A percentile compares a stretch with the other conserved stretches of the same genome.
Evolutionary conservation across 2,888 invertebrate genomes (phyloP).

Genomic region (Willowsia nigromaculata): DNA sequence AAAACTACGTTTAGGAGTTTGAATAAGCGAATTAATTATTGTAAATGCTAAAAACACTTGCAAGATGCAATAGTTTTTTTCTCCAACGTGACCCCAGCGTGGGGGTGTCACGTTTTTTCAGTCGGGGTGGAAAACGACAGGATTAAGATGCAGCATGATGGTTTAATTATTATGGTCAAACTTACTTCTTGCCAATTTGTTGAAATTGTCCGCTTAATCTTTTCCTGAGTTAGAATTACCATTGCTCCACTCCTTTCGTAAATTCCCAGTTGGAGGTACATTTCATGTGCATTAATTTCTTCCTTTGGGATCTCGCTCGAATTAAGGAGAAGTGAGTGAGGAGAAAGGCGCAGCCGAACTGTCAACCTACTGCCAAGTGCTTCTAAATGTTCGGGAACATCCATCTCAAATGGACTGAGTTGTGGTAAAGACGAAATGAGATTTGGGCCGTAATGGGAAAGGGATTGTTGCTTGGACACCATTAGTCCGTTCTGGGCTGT

Average conservation of each 20-base stretch:
- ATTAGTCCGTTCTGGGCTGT: constrained; percentile 73
- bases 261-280: constrained; percentile 69
- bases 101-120: not conserved
- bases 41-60: not conserved
- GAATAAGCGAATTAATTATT: not conserved
- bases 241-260: constrained; percentile 56
- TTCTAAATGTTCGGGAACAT: constrained; percentile 76
- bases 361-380: constrained; percentile 77
- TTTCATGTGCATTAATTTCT: constrained; percentile 55
- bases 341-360: constrained; percentile 76
- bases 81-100: not conserved
- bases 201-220: constrained; percentile 60
- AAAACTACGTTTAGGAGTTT: not conserved
- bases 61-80: too few relatives aligned
- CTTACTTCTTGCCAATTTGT: constrained; percentile 71
- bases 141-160: not conserved
- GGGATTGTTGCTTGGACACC: constrained; percentile 71
- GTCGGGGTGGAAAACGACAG: not conserved
- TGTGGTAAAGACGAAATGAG: constrained; percentile 55
- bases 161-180: constrained; percentile 45
- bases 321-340: constrained; percentile 47
- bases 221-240: constrained; percentile 65
- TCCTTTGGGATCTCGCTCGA: constrained; percentile 37
- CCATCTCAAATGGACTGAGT: constrained; percentile 74
- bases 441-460: constrained; percentile 56